Conservation (phyloP, 1,140 invertebrate genomes). For the Palaemon carinicauda region DNA sequence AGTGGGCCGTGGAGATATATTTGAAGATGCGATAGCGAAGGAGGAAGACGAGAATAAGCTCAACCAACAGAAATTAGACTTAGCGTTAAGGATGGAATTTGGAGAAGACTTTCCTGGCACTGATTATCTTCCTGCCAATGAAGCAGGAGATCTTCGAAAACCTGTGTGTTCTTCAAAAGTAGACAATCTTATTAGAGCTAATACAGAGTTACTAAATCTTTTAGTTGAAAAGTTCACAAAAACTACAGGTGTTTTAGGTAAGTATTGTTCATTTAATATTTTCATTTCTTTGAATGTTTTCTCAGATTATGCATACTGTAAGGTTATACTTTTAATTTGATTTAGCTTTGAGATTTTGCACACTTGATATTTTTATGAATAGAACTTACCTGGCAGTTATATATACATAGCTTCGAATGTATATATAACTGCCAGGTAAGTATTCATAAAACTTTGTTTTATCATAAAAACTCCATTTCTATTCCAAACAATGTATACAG, state of each 20-base stretch:
- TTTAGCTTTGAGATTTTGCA: too few species aligned
- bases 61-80: constrained; percentile 56
- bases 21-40: constrained; percentile 57
- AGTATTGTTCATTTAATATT: not conserved
- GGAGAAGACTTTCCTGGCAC: constrained; percentile 59
- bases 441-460: too few species aligned
- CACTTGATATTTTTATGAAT: too few species aligned
- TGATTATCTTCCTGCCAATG: constrained; percentile 50
- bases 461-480: too few species aligned
- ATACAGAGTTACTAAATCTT: constrained; percentile 46
- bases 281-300: not conserved
- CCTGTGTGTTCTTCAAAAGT: constrained; percentile 45
- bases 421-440: too few species aligned
- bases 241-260: constrained; percentile 37
- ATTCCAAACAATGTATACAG: too few species aligned
- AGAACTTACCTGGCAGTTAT: too few species aligned
- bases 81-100: constrained; percentile 57
- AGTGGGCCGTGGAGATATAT: constrained; percentile 44
- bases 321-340: not conserved
- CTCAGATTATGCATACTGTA: not conserved
- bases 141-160: constrained; percentile 24
- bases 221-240: constrained; percentile 50
- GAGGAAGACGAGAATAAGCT: constrained; percentile 58
- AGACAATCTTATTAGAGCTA: constrained; percentile 46
- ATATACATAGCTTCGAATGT: too few species aligned